phyloP scores from a whole-genome alignment of 1,140 invertebrate species.

The Prorops nasuta region DNA sequence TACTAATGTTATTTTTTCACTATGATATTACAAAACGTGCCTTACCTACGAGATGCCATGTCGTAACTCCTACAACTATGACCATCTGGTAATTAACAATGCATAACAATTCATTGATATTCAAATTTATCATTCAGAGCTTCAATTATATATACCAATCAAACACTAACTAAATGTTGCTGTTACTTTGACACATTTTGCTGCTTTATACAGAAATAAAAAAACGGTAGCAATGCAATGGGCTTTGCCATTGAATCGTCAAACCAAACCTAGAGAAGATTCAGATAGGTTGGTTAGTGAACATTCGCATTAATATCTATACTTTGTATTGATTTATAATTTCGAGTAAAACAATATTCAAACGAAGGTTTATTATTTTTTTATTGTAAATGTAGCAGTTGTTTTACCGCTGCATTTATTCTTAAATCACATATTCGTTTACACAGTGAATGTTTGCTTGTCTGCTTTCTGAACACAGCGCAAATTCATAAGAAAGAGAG shows the following conservation, averaged over 20 bases:
- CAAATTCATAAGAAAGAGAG: too few species aligned
- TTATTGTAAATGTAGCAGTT: too few species aligned
- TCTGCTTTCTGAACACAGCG: too few species aligned
- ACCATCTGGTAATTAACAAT: slow-evolving; percentile 42
- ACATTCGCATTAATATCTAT: too few species aligned
- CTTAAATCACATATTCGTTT: too few species aligned
- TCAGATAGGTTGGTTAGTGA: too few species aligned
- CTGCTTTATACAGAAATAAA: slow-evolving; percentile 17
- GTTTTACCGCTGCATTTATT: too few species aligned
- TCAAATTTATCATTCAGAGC: background rate
- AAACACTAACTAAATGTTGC: slow-evolving; percentile 17
- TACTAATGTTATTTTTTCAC: slow-evolving; percentile 23
- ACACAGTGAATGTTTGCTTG: too few species aligned
- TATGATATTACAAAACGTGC: slow-evolving; percentile 29
- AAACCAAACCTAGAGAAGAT: too few species aligned
- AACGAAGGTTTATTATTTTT: too few species aligned
- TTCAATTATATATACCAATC: slow-evolving; percentile 11
- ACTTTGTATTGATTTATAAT: too few species aligned
- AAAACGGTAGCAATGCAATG: background rate
- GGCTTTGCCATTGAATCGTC: background rate
- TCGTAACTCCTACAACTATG: slow-evolving; percentile 42
- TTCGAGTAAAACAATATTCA: too few species aligned
- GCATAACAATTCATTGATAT: slow-evolving; percentile 32
- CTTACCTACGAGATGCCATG: slow-evolving; percentile 57
- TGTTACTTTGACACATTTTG: slow-evolving; percentile 20